phyloP scores from a whole-genome alignment of 2,797 vertebrate genomes.

The Crocidura indochinensis region DNA sequence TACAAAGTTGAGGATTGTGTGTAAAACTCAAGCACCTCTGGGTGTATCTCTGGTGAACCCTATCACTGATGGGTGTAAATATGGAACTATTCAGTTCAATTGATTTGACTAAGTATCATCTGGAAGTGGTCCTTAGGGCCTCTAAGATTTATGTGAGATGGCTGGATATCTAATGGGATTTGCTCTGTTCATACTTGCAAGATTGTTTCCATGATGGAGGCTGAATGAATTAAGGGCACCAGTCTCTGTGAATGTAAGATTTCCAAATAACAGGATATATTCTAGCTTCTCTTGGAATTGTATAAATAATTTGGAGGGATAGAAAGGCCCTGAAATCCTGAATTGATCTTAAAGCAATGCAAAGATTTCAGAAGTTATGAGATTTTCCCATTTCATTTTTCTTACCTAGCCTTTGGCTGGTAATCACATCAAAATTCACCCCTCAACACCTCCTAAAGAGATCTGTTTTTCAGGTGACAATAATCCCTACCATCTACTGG shows the following conservation, averaged over 20 bases:
- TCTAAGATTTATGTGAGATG: too few species aligned
- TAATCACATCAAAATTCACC: background rate
- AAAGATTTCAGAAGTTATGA: background rate
- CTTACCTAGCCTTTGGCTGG: background rate
- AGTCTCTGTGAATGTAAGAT: background rate
- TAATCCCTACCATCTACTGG: background rate
- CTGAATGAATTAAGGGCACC: background rate
- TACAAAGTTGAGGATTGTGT: too few species aligned
- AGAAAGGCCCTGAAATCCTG: background rate
- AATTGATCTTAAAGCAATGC: constrained; percentile 12
- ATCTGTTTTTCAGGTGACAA: background rate
- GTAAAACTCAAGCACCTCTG: too few species aligned
- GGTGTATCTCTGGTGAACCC: too few species aligned
- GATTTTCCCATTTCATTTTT: background rate
- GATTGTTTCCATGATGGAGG: background rate
- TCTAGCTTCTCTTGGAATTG: constrained; percentile 10
- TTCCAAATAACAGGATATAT: background rate
- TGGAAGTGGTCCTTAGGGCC: too few species aligned
- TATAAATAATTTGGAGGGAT: background rate
- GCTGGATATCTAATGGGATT: background rate
- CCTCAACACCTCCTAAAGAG: background rate
- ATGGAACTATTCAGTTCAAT: too few species aligned
- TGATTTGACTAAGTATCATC: too few species aligned
- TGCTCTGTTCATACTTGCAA: background rate
- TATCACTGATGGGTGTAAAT: too few species aligned